phyloP scores from a whole-genome alignment of 2,113 vertebrate species.

The Grantiella picta region DNA sequence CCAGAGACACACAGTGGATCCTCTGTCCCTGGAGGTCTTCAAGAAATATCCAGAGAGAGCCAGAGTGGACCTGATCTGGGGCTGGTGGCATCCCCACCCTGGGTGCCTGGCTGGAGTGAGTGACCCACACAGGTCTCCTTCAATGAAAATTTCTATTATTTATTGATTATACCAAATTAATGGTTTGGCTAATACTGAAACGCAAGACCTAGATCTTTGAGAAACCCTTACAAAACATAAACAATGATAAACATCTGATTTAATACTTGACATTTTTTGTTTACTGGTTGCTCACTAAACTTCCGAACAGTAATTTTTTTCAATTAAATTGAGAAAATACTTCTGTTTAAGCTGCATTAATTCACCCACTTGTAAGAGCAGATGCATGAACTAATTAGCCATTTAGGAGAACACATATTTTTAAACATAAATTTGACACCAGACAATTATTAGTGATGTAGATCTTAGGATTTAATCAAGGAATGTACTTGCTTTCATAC shows the following conservation, averaged over 20 bases:
- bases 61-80: neutral
- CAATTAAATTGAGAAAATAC: neutral
- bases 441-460: neutral
- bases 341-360: neutral
- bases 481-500: neutral
- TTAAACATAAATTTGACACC: neutral
- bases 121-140: neutral
- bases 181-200: neutral
- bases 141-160: neutral
- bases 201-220: neutral
- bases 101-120: neutral
- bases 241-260: neutral
- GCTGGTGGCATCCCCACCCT: neutral
- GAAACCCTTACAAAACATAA: neutral
- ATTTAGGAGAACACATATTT: neutral
- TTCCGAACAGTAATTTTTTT: neutral
- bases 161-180: neutral
- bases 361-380: neutral
- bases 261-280: neutral
- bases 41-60: neutral
- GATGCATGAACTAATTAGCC: neutral
- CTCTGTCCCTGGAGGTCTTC: neutral
- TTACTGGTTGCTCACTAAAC: neutral
- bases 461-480: neutral
- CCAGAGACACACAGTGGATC: rapidly evolving